These are phyloP conservation scores for Bombus pyrosoma DNA, from an alignment of 1,140 invertebrate genomes.

Conservation along the genomic window DNA sequence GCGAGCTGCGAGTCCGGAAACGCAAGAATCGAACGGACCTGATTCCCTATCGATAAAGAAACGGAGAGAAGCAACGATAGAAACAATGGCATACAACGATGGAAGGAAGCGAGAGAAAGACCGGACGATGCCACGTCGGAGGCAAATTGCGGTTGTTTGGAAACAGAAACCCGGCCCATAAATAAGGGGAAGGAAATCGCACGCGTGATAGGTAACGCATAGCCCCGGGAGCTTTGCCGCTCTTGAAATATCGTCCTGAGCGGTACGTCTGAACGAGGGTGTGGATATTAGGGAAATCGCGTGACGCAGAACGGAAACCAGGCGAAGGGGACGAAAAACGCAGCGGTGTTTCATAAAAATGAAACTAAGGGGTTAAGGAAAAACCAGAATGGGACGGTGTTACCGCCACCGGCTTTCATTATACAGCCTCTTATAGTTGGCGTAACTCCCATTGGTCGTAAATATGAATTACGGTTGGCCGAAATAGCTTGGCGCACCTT, in stretches of 20 bases:
- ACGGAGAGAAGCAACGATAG: too few species aligned
- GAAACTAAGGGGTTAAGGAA: conserved; percentile 38
- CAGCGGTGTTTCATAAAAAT: conserved; percentile 49
- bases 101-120: background rate
- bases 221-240: background rate
- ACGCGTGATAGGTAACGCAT: conserved; percentile 14
- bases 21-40: too few species aligned
- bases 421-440: conserved; percentile 80
- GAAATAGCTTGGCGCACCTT: conserved; percentile 73
- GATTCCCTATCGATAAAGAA: too few species aligned
- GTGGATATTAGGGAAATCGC: conserved; percentile 68
- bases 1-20: too few species aligned
- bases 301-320: conserved; percentile 27
- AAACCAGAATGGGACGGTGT: conserved; percentile 44
- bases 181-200: conserved; percentile 37
- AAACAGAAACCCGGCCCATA: conserved; percentile 25
- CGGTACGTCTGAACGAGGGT: conserved; percentile 13
- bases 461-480: conserved; percentile 78
- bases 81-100: too few species aligned
- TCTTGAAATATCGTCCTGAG: conserved; percentile 45
- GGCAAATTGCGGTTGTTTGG: conserved; percentile 40
- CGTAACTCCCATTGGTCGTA: conserved; percentile 79
- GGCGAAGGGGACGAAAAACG: conserved; percentile 32
- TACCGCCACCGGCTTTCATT: conserved; percentile 76
- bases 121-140: background rate